Percentiles rank a stretch among this genome's conserved stretches.
phyloP scores from a whole-genome alignment of 2,888 invertebrate genomes.

The Isoperla grammatica region DNA sequence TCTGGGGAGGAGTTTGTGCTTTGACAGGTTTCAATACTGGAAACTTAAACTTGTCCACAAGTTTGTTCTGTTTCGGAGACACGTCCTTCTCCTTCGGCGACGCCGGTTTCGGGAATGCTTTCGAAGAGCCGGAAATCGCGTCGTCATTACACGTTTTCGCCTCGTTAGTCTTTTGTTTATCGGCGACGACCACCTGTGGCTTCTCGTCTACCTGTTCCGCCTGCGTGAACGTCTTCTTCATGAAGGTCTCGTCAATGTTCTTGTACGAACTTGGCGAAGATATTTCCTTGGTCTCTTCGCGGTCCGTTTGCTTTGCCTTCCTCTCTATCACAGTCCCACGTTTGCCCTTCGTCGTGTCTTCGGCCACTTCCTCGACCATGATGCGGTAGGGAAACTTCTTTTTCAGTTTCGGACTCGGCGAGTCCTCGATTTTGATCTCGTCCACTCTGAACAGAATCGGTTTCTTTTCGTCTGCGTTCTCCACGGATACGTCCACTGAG shows the following conservation, averaged over 20 bases:
- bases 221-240: not conserved
- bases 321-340: not conserved
- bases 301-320: not conserved
- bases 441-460: conserved; percentile 20
- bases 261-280: not conserved
- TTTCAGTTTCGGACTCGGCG: not conserved
- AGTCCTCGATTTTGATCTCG: conserved; percentile 23
- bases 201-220: not conserved
- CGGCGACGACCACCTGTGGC: not conserved
- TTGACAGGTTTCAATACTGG: not conserved
- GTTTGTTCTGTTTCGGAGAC: not conserved
- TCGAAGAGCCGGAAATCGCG: not conserved
- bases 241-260: not conserved
- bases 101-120: not conserved
- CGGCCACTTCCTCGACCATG: conserved; percentile 18
- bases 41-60: not conserved
- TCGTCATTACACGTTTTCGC: not conserved
- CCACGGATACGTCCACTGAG: conserved; percentile 20
- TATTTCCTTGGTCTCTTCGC: not conserved
- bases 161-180: not conserved
- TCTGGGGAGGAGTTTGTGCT: not conserved
- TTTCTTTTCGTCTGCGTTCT: conserved; percentile 17
- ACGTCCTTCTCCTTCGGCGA: not conserved
- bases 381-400: conserved; percentile 22
- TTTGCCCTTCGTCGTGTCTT: no score